Evolutionary conservation across 2,797 vertebrate species (phyloP).

Genomic region (Chelon labrosus): DNA sequence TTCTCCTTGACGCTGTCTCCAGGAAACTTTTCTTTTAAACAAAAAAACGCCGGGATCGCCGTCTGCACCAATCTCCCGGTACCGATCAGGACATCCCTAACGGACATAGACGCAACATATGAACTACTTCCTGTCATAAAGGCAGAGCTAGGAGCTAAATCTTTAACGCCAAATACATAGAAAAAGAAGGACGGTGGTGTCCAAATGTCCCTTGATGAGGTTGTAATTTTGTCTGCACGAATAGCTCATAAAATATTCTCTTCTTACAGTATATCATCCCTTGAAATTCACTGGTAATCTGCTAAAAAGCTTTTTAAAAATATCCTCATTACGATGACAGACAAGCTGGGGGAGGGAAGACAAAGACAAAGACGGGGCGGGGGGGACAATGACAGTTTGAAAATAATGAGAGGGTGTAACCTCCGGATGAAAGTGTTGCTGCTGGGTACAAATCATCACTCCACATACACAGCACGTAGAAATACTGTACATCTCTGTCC

Average conservation of each 20-base stretch:
- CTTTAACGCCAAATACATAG: no score
- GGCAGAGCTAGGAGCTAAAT: no score
- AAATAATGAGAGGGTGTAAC: constrained; percentile 41
- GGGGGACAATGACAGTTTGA: not conserved
- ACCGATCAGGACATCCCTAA: no score
- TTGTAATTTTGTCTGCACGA: not conserved
- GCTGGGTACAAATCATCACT: constrained; percentile 20
- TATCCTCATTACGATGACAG: not conserved
- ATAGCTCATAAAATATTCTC: not conserved
- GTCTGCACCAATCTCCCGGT: no score
- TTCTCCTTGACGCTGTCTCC: no score
- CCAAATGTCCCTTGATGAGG: not conserved
- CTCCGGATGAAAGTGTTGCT: constrained; percentile 11
- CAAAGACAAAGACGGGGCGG: constrained; percentile 9
- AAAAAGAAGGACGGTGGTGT: no score
- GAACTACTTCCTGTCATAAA: no score
- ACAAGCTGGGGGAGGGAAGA: not conserved
- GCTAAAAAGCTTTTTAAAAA: not conserved
- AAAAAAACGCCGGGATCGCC: no score
- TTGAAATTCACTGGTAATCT: not conserved
- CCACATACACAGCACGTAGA: no score
- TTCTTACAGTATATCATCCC: not conserved
- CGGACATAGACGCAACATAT: no score
- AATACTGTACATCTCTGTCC: not conserved
- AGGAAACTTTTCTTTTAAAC: no score